These are phyloP conservation scores for Typhlichthys subterraneus DNA, from an alignment of 2,797 vertebrate genomes.

Conservation along the genomic window DNA sequence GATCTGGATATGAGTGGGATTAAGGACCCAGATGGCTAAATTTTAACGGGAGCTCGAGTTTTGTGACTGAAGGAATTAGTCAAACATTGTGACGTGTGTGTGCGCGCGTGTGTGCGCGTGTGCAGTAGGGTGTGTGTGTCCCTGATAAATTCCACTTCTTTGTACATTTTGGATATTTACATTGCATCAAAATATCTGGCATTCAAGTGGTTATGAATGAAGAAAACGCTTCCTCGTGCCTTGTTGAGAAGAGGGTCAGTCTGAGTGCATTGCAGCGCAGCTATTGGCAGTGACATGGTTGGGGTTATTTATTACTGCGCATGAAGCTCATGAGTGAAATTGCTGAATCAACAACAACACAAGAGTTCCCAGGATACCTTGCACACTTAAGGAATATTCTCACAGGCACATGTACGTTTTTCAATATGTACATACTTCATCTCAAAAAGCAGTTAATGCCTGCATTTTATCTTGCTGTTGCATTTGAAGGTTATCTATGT, in stretches of 20 bases:
- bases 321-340: conserved; percentile 16
- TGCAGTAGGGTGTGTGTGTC: neutral
- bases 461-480: conserved; percentile 15
- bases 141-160: no score
- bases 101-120: neutral
- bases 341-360: conserved; percentile 28
- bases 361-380: conserved; percentile 1
- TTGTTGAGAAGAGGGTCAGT: conserved; percentile 28
- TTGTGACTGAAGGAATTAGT: neutral
- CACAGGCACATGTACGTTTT: conserved; percentile 12
- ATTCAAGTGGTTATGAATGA: conserved; percentile 9
- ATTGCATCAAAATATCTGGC: neutral
- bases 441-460: conserved; percentile 11
- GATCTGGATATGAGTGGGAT: conserved; percentile 10
- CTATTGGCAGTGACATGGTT: conserved; percentile 21
- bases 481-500: neutral
- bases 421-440: conserved; percentile 22
- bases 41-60: neutral
- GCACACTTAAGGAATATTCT: conserved; percentile 25
- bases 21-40: conserved; percentile 18
- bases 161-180: no score
- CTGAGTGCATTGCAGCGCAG: conserved; percentile 18
- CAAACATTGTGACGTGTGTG: neutral
- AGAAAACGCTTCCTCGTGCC: conserved; percentile 1
- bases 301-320: conserved; percentile 36